Base-by-base conservation (phyloP, 2,113 vertebrate species). In the Hydrochoerus hydrochaeris region DNA sequence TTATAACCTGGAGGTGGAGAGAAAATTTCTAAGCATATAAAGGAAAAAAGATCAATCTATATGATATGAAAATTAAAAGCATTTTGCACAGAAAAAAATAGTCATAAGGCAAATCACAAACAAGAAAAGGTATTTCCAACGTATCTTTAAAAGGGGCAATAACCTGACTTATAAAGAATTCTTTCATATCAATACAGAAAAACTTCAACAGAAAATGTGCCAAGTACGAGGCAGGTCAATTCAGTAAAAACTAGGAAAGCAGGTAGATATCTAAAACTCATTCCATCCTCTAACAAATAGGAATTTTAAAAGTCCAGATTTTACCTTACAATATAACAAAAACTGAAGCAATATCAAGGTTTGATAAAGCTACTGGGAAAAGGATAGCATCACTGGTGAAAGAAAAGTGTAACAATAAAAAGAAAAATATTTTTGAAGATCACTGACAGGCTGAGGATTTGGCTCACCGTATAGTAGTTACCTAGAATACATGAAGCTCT, bases 61-160 rank as follows among this genome's bases (percentile, higher is more conserved):
- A 41, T 26, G 65, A 67, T 41, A 82, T 46, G 69, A 89, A 89
- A 96, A 86, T 26, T 54, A 91, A 91, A 91, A 95, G 30, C 35
- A 28, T 60, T 93, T 41, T 35, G 17, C 57, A 78, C 14, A 77
- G 82, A 91, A 78, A 28, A 41, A 16, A 73, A 57, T 46, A 58
- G 35, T 26, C n/a, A 17, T 20, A 90, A 92, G 63, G 19, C 63
- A 62, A 85, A 94, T 89, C 28, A 83, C 35, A 91, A 80, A 82
- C n/a, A 54, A 7, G 88, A 52, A 93, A 77, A 95, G 30, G 17
- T 28, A 84, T 14, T 78, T 95, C 78, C n/a, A 83, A 82, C 41
- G 28, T 57, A 91, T 52, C n/a, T 78, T 67, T 49, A 63, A 71
- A 87, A 87, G 20, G 1, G 14, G 44, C 60, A 83, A 78, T 30